phyloP scores from a whole-genome alignment of 2,888 invertebrate species.

The Drosophila meridiana region DNA sequence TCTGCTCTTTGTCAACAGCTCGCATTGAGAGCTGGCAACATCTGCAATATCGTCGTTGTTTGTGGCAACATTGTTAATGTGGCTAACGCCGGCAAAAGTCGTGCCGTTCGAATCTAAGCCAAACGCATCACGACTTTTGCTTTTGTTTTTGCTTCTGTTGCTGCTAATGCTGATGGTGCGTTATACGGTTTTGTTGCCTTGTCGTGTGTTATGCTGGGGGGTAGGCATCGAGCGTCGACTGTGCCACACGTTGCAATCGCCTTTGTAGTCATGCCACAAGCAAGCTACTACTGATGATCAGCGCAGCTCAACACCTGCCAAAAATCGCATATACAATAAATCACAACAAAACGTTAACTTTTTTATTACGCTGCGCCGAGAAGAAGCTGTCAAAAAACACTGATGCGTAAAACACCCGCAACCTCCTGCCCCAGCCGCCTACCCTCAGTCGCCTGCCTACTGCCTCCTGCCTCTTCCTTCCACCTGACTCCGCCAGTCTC shows the following conservation, averaged over 20 bases:
- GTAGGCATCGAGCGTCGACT: constrained; percentile 77
- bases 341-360: constrained; percentile 41
- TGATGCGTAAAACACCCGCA: constrained; percentile 75
- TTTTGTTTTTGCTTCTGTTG: constrained; percentile 35
- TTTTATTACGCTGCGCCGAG: constrained; percentile 10
- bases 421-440: constrained; percentile 9
- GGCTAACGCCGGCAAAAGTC: constrained; percentile 69
- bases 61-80: constrained; percentile 64
- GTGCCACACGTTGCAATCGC: constrained; percentile 76
- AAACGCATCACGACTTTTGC: constrained; percentile 80
- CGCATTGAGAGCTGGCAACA: constrained; percentile 34
- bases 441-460: constrained; percentile 10
- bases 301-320: constrained; percentile 67
- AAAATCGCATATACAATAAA: constrained; percentile 63
- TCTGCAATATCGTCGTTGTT: constrained; percentile 30
- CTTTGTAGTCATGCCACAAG: constrained; percentile 31
- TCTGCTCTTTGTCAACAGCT: constrained; percentile 62
- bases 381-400: constrained; percentile 71
- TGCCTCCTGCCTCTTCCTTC: neutral
- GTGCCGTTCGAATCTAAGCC: constrained; percentile 82
- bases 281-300: constrained; percentile 29
- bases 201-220: constrained; percentile 65
- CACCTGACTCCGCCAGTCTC: neutral
- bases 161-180: constrained; percentile 34
- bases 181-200: constrained; percentile 46